Conservation (phyloP, 2,113 vertebrate species). For the Callithrix jacchus region DNA sequence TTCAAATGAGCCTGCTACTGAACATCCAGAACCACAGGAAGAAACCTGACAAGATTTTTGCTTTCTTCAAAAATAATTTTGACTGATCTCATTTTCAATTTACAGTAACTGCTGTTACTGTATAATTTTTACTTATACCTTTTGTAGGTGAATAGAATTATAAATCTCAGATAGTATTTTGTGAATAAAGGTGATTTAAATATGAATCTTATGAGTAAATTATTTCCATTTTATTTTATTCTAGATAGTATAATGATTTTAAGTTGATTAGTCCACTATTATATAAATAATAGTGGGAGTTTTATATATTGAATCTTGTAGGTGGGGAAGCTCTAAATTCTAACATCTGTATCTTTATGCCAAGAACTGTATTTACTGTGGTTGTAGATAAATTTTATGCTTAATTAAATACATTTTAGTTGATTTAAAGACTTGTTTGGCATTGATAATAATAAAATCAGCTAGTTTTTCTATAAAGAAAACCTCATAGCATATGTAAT, state of each 20-base stretch:
- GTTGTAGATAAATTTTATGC: slow-evolving; percentile 70
- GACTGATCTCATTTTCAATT: slow-evolving; percentile 36
- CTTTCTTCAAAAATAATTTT: too few relatives aligned
- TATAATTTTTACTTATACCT: slow-evolving; percentile 33
- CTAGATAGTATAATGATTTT: too few relatives aligned
- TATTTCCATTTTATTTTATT: too few relatives aligned
- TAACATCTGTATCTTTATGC: too few relatives aligned
- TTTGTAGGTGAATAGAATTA: slow-evolving; percentile 84
- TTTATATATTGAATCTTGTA: too few relatives aligned
- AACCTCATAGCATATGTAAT: background rate
- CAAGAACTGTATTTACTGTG: background rate
- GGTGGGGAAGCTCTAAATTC: too few relatives aligned
- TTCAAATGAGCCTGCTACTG: too few relatives aligned
- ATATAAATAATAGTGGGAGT: too few relatives aligned
- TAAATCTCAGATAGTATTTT: slow-evolving; percentile 86
- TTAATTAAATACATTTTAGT: slow-evolving; percentile 73
- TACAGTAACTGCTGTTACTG: slow-evolving; percentile 83
- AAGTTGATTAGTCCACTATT: too few relatives aligned
- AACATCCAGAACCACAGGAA: too few relatives aligned
- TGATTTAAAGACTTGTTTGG: slow-evolving; percentile 61
- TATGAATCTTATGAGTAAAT: slow-evolving; percentile 85
- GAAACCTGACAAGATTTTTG: too few relatives aligned
- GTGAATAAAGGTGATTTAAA: slow-evolving; percentile 83
- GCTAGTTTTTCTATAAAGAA: too few relatives aligned
- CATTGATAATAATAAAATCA: slow-evolving; percentile 54